Base-by-base conservation (phyloP, 2,113 vertebrate species). In the Monopterus albus region DNA sequence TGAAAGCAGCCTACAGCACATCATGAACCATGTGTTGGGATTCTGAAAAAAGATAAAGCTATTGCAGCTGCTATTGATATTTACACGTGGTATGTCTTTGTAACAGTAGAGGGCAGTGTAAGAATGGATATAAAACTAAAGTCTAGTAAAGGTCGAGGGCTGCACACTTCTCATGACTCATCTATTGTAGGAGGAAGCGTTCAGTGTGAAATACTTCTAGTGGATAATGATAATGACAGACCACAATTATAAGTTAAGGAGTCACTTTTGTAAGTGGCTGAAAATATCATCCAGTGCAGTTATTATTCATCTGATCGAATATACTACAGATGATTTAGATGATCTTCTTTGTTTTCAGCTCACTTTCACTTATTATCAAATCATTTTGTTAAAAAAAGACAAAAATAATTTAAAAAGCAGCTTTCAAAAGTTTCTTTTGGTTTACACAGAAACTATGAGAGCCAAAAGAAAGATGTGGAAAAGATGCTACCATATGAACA, bases 101-200 rank as follows among this genome's bases (percentile, higher is more conserved):
- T 1, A 33, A 57, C 90, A 85, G 76, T 18, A 90, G 90, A 72
- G 83, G 90, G 88, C 90, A 88, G 83, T 73, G 26, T 50, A 69
- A 43, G 74, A 69, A 18, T 47, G 42, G 29, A 46, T 11, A 83
- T 72, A 0, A 55, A 46, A 23, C 18, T n/a, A n/a, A n/a, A n/a
- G n/a, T n/a, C n/a, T n/a, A n/a, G n/a, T n/a, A 21, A 10, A 21
- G 61, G n/a, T 39, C 6, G 14, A 5, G 0, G 14, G 40, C 6
- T 0, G 17, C 15, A 29, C 7, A 3, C 25, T 15, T n/a, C n/a
- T n/a, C n/a, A 15, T 20, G 6, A 20, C 23, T 67, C 35, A 33
- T 57, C 1, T 35, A 7, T 39, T 18, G 55, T 18, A 55, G 25
- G 1, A 15, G 13, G 10, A 29, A 1, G 13, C 26, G 49, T 28